Conservation (phyloP, 2,797 vertebrate species). For the Parotocinclus haroldoi region DNA sequence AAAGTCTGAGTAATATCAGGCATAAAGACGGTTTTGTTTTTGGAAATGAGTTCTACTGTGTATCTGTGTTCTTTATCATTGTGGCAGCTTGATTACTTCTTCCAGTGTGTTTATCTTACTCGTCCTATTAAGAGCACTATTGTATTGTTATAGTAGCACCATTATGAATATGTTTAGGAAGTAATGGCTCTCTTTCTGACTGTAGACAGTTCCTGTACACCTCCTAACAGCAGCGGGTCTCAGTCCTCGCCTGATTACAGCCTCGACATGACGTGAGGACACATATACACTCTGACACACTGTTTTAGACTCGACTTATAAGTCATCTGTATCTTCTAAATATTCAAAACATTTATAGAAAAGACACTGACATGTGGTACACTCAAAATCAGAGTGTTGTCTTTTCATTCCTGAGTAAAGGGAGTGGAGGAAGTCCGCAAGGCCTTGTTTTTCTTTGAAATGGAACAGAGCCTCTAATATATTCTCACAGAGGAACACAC, state of each 20-base stretch:
- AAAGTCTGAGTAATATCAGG: conserved; percentile 17
- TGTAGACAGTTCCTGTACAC: conserved; percentile 31
- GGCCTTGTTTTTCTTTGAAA: conserved; percentile 23
- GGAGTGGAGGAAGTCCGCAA: conserved; percentile 17
- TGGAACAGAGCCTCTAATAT: conserved; percentile 18
- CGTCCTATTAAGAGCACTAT: too few species aligned
- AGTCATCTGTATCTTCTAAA: background rate
- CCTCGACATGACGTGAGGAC: conserved; percentile 28
- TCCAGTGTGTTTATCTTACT: conserved; percentile 14
- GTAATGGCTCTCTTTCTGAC: conserved; percentile 60
- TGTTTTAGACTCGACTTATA: background rate
- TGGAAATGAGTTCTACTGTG: background rate
- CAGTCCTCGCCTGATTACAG: conserved; percentile 19
- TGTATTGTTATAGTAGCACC: too few species aligned
- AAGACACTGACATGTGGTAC: background rate
- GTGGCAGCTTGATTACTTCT: conserved; percentile 11
- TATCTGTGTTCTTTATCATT: conserved; percentile 11
- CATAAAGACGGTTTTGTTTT: conserved; percentile 20
- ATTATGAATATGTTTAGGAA: background rate
- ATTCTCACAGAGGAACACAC: conserved; percentile 4
- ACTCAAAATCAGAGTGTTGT: background rate
- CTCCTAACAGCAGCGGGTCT: conserved; percentile 9
- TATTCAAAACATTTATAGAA: background rate
- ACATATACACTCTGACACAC: conserved; percentile 9
- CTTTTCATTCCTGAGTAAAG: conserved; percentile 24